A percentile compares a stretch with the other conserved stretches of the same genome.
Evolutionary conservation across 2,113 vertebrate species (phyloP).

Genomic region (Poeciliopsis occidentalis): DNA sequence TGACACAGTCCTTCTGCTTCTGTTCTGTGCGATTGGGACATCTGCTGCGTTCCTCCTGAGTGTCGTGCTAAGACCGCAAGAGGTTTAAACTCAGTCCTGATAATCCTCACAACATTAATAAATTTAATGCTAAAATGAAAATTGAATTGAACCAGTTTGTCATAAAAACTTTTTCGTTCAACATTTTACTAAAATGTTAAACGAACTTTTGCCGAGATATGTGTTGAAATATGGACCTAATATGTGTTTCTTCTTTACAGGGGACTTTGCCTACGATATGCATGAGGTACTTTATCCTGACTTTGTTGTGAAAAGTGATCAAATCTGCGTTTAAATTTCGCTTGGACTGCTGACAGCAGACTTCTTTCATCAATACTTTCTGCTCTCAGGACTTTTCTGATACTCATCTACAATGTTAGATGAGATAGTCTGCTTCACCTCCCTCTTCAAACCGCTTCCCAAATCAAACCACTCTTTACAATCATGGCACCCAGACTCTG

Average conservation of each 20-base stretch:
- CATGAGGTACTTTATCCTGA: slow-evolving; percentile 77
- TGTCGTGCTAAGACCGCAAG: too few relatives aligned
- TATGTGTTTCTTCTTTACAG: slow-evolving; percentile 67
- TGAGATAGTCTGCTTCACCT: slow-evolving; percentile 42
- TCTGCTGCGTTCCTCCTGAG: too few relatives aligned
- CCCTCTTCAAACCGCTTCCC: slow-evolving; percentile 4
- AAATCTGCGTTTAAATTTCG: background rate
- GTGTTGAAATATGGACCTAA: slow-evolving; percentile 9
- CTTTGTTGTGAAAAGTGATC: slow-evolving; percentile 16
- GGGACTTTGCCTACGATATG: slow-evolving; percentile 91
- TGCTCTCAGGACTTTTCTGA: slow-evolving; percentile 32
- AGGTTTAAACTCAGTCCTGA: too few relatives aligned
- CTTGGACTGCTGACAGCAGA: slow-evolving; percentile 24
- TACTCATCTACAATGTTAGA: slow-evolving; percentile 48
- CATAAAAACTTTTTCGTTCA: background rate
- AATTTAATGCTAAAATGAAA: too few relatives aligned
- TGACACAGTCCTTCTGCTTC: too few relatives aligned
- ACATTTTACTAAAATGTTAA: background rate
- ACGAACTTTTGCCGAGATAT: background rate
- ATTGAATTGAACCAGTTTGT: background rate
- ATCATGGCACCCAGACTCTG: slow-evolving; percentile 29
- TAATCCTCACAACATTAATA: too few relatives aligned
- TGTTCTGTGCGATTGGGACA: too few relatives aligned
- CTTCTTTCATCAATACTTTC: slow-evolving; percentile 36
- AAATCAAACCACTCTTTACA: slow-evolving; percentile 42